Conservation (phyloP, 2,797 vertebrate species). For the Petrocephalus sullivani region DNA sequence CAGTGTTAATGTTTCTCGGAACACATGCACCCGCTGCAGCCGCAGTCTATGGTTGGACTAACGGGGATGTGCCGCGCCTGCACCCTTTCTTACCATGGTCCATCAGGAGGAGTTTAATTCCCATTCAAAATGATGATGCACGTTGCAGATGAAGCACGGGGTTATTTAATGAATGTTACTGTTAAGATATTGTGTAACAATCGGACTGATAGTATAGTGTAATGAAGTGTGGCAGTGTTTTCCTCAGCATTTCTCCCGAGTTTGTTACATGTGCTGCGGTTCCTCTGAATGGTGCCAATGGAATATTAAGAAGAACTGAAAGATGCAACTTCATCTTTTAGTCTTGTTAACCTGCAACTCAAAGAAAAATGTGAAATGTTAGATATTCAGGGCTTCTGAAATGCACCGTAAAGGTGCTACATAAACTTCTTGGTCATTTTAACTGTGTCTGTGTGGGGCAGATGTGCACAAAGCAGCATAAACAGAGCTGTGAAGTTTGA, state of each 20-base stretch:
- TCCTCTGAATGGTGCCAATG: background rate
- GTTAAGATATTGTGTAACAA: background rate
- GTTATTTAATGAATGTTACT: background rate
- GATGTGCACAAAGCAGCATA: background rate
- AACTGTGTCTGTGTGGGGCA: background rate
- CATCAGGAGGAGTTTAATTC: background rate
- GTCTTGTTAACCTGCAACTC: background rate
- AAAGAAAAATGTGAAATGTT: background rate
- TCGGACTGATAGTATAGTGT: background rate
- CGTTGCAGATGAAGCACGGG: background rate
- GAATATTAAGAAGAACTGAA: background rate
- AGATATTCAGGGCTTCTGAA: background rate
- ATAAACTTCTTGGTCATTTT: background rate
- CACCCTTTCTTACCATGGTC: background rate
- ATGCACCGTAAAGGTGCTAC: background rate
- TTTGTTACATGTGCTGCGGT: too few relatives aligned
- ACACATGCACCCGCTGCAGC: background rate
- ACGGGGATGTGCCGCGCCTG: background rate
- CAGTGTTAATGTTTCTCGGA: background rate
- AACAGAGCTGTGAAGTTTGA: background rate
- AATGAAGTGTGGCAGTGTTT: background rate
- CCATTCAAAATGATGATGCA: background rate
- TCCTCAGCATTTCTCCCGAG: background rate
- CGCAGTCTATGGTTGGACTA: background rate
- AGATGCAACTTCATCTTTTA: background rate